These are phyloP conservation scores for Epirrita christyi DNA, from an alignment of 2,888 invertebrate genomes.

Conservation along the genomic window DNA sequence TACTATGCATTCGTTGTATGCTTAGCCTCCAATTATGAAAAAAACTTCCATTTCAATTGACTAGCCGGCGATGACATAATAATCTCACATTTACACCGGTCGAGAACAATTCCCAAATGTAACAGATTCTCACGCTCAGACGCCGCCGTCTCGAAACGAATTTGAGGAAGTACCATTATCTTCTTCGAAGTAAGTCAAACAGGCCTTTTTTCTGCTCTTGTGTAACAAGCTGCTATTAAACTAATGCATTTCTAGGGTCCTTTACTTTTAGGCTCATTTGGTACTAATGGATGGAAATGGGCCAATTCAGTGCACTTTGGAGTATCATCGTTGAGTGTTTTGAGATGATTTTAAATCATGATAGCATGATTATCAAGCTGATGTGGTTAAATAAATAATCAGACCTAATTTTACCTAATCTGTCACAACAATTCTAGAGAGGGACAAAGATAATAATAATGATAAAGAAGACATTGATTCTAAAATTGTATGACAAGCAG, in stretches of 20 bases:
- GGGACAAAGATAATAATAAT: too few species aligned
- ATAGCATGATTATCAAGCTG: too few species aligned
- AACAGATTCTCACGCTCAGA: constrained; percentile 69
- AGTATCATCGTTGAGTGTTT: neutral
- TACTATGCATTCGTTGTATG: neutral
- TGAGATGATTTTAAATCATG: neutral
- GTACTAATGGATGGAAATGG: constrained; percentile 53
- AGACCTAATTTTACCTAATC: too few species aligned
- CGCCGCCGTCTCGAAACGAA: constrained; percentile 72
- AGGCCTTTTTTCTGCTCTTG: constrained; percentile 42
- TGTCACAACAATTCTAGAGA: too few species aligned
- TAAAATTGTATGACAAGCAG: too few species aligned
- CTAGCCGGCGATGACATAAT: constrained; percentile 33
- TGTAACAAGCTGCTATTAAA: constrained; percentile 71
- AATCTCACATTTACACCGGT: constrained; percentile 38
- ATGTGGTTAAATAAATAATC: too few species aligned
- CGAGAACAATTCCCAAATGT: constrained; percentile 41
- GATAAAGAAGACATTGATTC: too few species aligned
- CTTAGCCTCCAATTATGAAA: neutral
- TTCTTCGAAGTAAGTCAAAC: constrained; percentile 70
- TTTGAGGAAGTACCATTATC: constrained; percentile 79
- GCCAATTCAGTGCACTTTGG: neutral
- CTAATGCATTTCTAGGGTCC: constrained; percentile 69
- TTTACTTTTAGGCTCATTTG: constrained; percentile 66
- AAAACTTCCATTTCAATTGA: constrained; percentile 26